Base-by-base conservation (phyloP, 2,888 invertebrate genomes). In the Ophion ventricosus region DNA sequence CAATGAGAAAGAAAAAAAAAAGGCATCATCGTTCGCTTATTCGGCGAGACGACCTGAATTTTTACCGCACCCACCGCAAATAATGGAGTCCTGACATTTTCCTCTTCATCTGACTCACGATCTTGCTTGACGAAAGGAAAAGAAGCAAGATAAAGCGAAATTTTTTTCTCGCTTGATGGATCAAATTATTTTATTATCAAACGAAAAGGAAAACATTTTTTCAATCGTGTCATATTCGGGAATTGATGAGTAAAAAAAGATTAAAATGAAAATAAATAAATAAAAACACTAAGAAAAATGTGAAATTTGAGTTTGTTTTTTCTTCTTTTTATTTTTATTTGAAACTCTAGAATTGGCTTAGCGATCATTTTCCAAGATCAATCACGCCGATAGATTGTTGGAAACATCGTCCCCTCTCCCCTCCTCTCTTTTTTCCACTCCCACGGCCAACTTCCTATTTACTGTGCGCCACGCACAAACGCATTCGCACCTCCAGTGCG, bases 11-110 rank as follows among this genome's bases (percentile, higher is more conserved):
- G 57, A 56, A 54, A 23, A 61, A 54, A 43, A 59, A 76, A 67
- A 35, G 0, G 61, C 64, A 57, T 76, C 76, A 81, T 70, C 59
- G 70, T 54, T 66, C 64, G 57, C 76, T n/a, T 72, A 64, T 76
- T 82, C 72, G 81, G 76, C 72, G 64, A 43, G 66, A 66, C 66
- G 81, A 77, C 81, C 81, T 76, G 70, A 57, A 82, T 82, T 82
- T 82, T 81, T 63, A 25, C 49, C n/a, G 56, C 26, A 35, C 29
- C 20, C 5, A 25, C 26, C n/a, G 63, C 61, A 54, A 70, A 78
- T 63, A 63, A 59, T 63, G 56, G 57, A 57, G 54, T 56, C 35
- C 11, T n/a, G 40, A 61, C 8, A 59, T 20, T 59, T n/a, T 23
- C 57, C 56, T 72, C 59, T 23, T 77, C 49, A 57, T 77, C 77